Base-by-base conservation (phyloP, 2,888 invertebrate genomes). In the Brenthis hecate region DNA sequence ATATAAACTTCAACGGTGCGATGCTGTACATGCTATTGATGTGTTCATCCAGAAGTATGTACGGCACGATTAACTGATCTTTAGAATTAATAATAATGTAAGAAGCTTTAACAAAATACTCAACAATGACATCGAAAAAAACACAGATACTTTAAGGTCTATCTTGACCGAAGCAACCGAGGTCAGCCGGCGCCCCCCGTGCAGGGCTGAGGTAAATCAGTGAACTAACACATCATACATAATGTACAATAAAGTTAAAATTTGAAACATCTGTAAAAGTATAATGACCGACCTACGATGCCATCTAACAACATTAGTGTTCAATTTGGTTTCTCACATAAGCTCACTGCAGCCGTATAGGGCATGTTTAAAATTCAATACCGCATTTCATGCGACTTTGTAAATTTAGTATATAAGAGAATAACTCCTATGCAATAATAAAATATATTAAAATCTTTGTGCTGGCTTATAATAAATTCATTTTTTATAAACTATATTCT, bases 381-480 rank as follows among this genome's bases (percentile, higher is more conserved):
- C 77, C 88, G 88, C 92, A 92, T 92, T 86, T 84, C 54, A 92
- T 92, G 90, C 89, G 85, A 80, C 83, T 78, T 82, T 88, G 83
- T 90, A 89, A 88, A 88, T 88, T 90, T 89, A 85, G 85, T 90
- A 87, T 89, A 89, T 89, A 86, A 80, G 77, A 89, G 90, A 92
- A 92, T 91, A 91, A 88, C 81, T 87, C 89, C 89, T 91, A 91
- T 87, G 84, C 88, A 87, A 90, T 92, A 92, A 89, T 92, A 92
- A 92, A 92, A 92, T 92, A 92, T 92, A 92, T 92, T 92, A 92
- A 72, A 91, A 91, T 92, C 92, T 92, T 92, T 92, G 92, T 92
- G 92, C 92, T 92, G 92, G 89, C 91, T 92, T 92, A 92, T 89
- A 87, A 91, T 92, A 92, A 91, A 92, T 91, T 92, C 90, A 87